These are phyloP conservation scores for Herpetotheres cachinnans DNA, from an alignment of 2,113 vertebrate species.

Conservation along the genomic window DNA sequence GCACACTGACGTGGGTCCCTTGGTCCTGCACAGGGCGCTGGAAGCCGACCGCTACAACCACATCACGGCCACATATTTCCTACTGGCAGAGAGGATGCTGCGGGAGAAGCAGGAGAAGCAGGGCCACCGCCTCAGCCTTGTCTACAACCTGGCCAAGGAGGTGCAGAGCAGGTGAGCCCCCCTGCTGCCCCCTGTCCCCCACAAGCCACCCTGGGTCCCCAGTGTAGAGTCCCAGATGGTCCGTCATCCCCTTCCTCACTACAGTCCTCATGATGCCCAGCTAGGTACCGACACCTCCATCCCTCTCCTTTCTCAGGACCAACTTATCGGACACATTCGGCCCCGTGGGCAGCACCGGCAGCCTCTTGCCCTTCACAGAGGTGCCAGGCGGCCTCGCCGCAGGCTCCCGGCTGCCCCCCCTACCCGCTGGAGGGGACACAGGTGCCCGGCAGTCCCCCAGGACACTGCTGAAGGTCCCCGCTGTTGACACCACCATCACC, in stretches of 20 bases:
- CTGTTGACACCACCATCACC: slow-evolving; percentile 63
- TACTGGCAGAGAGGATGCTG: slow-evolving; percentile 77
- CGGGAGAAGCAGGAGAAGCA: slow-evolving; percentile 75
- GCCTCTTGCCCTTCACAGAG: background rate
- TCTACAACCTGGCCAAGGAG: slow-evolving; percentile 53
- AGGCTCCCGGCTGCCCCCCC: background rate
- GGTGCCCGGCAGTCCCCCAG: background rate
- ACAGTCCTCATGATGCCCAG: background rate
- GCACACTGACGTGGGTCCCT: background rate
- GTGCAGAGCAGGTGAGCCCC: slow-evolving; percentile 53
- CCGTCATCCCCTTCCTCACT: accelerated
- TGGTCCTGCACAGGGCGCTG: slow-evolving; percentile 43
- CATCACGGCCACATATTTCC: slow-evolving; percentile 79
- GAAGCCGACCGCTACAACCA: slow-evolving; percentile 79
- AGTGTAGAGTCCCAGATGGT: accelerated
- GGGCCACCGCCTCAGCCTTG: slow-evolving; percentile 24
- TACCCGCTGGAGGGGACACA: background rate
- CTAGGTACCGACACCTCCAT: background rate
- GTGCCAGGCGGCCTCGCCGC: accelerated
- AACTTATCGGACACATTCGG: background rate
- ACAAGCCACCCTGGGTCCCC: accelerated
- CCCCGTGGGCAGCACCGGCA: accelerated
- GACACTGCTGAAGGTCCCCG: slow-evolving; percentile 27
- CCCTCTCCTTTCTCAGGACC: slow-evolving; percentile 17
- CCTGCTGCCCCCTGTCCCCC: accelerated